phyloP scores from a whole-genome alignment of 2,113 vertebrate genomes.

The Empidonax traillii region DNA sequence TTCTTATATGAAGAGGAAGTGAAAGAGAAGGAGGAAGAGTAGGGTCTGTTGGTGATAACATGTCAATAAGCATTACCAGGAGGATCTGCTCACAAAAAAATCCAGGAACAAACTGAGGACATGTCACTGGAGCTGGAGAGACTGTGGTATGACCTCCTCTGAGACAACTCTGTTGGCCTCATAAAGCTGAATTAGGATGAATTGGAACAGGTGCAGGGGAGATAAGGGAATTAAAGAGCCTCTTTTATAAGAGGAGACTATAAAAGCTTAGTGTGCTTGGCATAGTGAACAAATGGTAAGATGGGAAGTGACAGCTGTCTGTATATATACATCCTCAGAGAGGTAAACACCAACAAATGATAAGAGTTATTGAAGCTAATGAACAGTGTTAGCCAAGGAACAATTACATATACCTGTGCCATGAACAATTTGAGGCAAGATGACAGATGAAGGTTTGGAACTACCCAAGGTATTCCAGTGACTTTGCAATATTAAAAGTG shows the following conservation, averaged over 20 bases:
- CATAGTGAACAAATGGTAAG: neutral
- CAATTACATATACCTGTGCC: neutral
- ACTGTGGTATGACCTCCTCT: neutral
- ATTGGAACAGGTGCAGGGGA: constrained; percentile 15
- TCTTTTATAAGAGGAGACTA: constrained; percentile 7
- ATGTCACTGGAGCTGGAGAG: neutral
- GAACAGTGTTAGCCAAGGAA: neutral
- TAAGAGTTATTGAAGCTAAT: neutral
- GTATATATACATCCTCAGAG: neutral
- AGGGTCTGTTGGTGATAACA: neutral
- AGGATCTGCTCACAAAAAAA: neutral
- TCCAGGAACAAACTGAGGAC: fast-evolving
- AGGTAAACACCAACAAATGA: neutral
- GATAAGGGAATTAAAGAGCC: neutral
- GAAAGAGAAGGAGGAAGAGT: neutral
- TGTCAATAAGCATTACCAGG: neutral
- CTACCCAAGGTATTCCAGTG: neutral
- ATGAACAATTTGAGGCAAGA: neutral
- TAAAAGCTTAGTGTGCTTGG: constrained; percentile 10
- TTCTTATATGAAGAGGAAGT: neutral
- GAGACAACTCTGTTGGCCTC: neutral
- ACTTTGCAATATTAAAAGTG: neutral
- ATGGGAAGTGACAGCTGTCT: constrained; percentile 18
- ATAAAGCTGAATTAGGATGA: neutral
- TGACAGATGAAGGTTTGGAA: neutral